These are phyloP conservation scores for Rosalia funebris DNA, from an alignment of 2,888 invertebrate genomes.

Conservation along the genomic window DNA sequence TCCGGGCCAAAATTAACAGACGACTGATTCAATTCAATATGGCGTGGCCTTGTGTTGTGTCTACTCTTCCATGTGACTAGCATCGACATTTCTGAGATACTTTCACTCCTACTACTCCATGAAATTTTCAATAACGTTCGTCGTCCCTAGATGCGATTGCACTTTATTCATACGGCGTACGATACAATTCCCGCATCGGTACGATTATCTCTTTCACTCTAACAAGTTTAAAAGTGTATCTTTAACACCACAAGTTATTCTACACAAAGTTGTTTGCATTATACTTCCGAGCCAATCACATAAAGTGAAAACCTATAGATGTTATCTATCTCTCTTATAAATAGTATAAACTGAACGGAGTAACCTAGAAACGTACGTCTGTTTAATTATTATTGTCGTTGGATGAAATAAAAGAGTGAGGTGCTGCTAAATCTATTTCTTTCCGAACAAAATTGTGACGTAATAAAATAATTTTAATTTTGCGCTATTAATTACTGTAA, in stretches of 20 bases:
- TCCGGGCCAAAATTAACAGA: slow-evolving; percentile 68
- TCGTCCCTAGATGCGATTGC: slow-evolving; percentile 37
- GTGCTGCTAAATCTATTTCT: slow-evolving; percentile 5
- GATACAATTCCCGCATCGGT: slow-evolving; percentile 45
- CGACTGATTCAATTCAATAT: slow-evolving; percentile 71
- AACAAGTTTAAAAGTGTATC: slow-evolving; percentile 42
- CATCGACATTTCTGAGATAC: slow-evolving; percentile 38
- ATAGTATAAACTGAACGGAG: too few species aligned
- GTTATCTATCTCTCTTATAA: slow-evolving; percentile 32
- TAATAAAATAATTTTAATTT: too few species aligned
- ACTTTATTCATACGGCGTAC: slow-evolving; percentile 55
- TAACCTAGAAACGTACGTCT: slow-evolving; percentile 22
- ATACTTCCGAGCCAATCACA: slow-evolving; percentile 46
- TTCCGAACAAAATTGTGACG: slow-evolving; percentile 4
- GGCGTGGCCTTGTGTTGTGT: slow-evolving; percentile 67
- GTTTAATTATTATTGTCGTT: slow-evolving; percentile 18
- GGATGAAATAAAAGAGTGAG: slow-evolving; percentile 12
- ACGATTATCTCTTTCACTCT: slow-evolving; percentile 43
- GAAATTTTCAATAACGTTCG: slow-evolving; percentile 32
- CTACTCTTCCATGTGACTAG: slow-evolving; percentile 36
- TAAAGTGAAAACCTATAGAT: slow-evolving; percentile 34
- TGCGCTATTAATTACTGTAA: too few species aligned
- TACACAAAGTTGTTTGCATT: slow-evolving; percentile 40
- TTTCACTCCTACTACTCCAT: slow-evolving; percentile 32
- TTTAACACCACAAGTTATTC: slow-evolving; percentile 34